Percentiles rank a stretch among this genome's conserved stretches.
Evolutionary conservation across 2,113 vertebrate genomes (phyloP).

Genomic region (Ptilonorhynchus violaceus): DNA sequence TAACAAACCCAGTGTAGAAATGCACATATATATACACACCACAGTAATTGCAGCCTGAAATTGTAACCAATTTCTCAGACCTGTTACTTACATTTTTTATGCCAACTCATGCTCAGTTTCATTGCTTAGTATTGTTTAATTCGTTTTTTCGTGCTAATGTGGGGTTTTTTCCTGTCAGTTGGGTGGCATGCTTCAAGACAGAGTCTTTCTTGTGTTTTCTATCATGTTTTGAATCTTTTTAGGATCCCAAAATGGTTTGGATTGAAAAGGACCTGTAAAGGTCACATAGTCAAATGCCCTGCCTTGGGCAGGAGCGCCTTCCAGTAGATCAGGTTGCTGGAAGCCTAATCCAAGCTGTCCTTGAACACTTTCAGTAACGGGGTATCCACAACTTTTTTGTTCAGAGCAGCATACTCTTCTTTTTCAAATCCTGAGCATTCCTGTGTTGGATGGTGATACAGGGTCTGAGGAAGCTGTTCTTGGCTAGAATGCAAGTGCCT

Average conservation of each 20-base stretch:
- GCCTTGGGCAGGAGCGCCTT: rapidly evolving
- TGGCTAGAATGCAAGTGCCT: not conserved
- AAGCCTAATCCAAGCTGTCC: not conserved
- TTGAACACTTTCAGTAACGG: too few relatives aligned
- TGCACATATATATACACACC: not conserved
- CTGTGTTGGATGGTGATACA: not conserved
- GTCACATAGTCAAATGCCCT: rapidly evolving
- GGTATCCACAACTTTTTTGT: not conserved
- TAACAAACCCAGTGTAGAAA: not conserved
- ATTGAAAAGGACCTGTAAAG: not conserved
- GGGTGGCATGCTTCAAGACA: not conserved
- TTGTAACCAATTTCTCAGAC: not conserved
- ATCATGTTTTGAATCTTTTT: not conserved
- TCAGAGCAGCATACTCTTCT: not conserved
- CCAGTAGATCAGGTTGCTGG: not conserved
- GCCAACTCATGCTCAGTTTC: rapidly evolving
- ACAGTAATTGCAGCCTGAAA: not conserved
- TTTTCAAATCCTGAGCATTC: not conserved
- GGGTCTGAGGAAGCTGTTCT: not conserved
- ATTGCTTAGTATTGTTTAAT: not conserved
- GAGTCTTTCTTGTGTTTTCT: not conserved
- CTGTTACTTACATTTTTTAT: not conserved
- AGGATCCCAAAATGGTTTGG: not conserved
- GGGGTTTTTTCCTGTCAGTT: not conserved
- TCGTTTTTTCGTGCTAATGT: not conserved